Evolutionary conservation across 1,140 invertebrate species (phyloP).

Genomic region (Tetragonula clypearis): DNA sequence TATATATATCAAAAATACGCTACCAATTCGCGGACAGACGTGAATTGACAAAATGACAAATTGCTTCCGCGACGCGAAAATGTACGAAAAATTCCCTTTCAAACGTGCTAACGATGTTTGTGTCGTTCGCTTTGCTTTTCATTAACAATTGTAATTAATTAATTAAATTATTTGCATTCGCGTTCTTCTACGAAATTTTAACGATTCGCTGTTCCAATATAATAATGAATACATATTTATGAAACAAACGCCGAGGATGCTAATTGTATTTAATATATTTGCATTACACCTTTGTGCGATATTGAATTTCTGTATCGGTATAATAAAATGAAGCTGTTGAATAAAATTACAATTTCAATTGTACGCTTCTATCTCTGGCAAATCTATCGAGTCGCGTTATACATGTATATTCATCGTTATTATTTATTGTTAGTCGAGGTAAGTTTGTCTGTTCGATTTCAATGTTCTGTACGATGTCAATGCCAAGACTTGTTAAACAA

Average conservation of each 20-base stretch:
- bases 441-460: too few species aligned
- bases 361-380: not conserved
- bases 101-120: constrained; percentile 1
- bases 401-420: too few species aligned
- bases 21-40: too few species aligned
- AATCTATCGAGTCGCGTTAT: too few species aligned
- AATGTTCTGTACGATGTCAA: too few species aligned
- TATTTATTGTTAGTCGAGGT: too few species aligned
- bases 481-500: too few species aligned
- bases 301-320: not conserved
- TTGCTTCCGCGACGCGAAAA: not conserved
- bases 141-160: not conserved
- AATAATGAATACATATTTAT: not conserved
- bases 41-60: not conserved
- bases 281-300: not conserved
- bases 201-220: not conserved
- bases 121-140: not conserved
- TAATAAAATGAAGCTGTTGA: not conserved
- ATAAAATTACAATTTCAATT: not conserved
- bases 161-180: not conserved
- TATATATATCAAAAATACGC: too few species aligned
- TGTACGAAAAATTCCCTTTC: not conserved
- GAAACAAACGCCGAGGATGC: not conserved
- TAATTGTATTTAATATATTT: not conserved
- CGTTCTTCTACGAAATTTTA: not conserved